Evolutionary conservation across 92 coral and sea anemone genomes (phyloP).

Genomic region (Porites cylindrica): DNA sequence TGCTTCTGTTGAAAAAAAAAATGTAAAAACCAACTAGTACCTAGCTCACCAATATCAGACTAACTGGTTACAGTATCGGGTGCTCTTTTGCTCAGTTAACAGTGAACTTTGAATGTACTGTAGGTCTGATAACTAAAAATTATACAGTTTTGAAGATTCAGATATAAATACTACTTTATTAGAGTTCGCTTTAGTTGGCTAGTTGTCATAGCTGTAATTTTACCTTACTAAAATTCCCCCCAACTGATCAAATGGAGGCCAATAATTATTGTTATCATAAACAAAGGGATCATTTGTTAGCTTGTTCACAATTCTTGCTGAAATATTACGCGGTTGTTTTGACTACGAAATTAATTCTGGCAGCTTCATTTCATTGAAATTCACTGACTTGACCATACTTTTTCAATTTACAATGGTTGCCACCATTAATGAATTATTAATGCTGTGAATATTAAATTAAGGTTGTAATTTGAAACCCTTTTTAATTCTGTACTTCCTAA

Average conservation of each 20-base stretch:
- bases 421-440: too few relatives aligned
- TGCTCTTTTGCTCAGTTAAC: background rate
- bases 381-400: background rate
- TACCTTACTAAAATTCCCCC: conserved; percentile 14
- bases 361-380: too few relatives aligned
- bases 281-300: background rate
- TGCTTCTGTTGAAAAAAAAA: background rate
- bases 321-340: background rate
- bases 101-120: background rate
- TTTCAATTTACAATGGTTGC: background rate
- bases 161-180: background rate
- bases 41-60: too few relatives aligned
- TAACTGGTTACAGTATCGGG: too few relatives aligned
- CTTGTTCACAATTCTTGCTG: background rate
- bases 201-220: conserved; percentile 20
- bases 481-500: too few relatives aligned
- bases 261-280: background rate
- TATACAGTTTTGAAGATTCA: background rate
- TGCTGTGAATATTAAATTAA: too few relatives aligned
- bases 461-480: too few relatives aligned
- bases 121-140: background rate
- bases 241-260: background rate
- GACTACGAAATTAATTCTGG: background rate
- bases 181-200: background rate
- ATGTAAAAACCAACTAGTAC: background rate